Evolutionary conservation across 2,797 vertebrate species (phyloP), one percentile per base, ranked within the genome.

Genomic region (Brachymystax lenok): DNA sequence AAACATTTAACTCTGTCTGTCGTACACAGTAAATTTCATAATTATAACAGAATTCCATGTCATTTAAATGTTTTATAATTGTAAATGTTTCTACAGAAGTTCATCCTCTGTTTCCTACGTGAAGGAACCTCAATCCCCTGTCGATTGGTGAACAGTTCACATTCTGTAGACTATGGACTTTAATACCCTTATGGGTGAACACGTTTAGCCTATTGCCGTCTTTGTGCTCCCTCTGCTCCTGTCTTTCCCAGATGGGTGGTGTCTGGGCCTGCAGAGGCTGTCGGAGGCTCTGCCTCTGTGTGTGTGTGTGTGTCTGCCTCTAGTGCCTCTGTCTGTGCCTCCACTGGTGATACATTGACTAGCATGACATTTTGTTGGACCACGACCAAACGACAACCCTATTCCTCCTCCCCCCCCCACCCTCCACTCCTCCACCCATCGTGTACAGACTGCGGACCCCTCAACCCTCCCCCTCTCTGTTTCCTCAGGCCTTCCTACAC

Each of bases 331-430:
- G 24, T 21, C 50, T 51, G 59, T 67, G 5, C 40, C 40, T 35
- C 70, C 61, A 78, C 76, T 77, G 81, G 76, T 74, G 71, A 73
- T 79, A 78, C 63, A 80, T 56, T 74, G 51, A 56, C 78, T 73
- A 74, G 71, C 74, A 64, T 84, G 85, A 83, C 82, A 81, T 79
- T 78, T 85, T 81, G 72, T 83, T 84, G 83, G 82, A 83, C 59
- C 67, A 13, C 16, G 74, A 82, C 83, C 82, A 85, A 85, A 59
- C 63, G 64, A 40, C 51, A 30, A 81, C 76, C 69, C 73, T 69
- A 7, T 4, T 66, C 24, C 33, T 17, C 61, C 79, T 1, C 3
- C 71, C 17, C 71, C 17, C 71, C 1, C 70, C 7, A 14, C 13
- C 50, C 21, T 3, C 14, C 51, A 19, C 50, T 2, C 70, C 5